Evolutionary conservation across 2,113 vertebrate species (phyloP).

Genomic region (Sinocyclocheilus anshuiensis): DNA sequence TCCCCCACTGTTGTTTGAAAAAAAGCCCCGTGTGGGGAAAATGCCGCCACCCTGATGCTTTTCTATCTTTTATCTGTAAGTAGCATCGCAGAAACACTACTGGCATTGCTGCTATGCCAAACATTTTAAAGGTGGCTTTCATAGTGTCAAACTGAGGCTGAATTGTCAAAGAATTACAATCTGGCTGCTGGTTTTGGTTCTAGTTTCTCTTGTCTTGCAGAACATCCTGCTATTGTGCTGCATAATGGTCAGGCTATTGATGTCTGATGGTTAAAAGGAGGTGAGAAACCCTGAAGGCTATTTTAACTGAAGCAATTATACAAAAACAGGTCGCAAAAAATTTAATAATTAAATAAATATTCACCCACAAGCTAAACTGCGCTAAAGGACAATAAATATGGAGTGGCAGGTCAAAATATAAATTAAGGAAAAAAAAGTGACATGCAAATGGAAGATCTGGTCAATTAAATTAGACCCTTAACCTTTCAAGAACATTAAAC

Average conservation of each 20-base stretch:
- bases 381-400: not conserved
- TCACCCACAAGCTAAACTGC: not conserved
- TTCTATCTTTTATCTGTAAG: slow-evolving; percentile 38
- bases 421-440: not conserved
- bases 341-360: not conserved
- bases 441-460: slow-evolving; percentile 2
- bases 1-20: slow-evolving; percentile 59
- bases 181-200: slow-evolving; percentile 16
- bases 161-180: not conserved
- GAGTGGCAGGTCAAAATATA: not conserved
- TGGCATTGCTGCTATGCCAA: slow-evolving; percentile 17
- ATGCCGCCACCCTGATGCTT: slow-evolving; percentile 4
- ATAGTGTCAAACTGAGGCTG: no score
- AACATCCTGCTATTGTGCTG: slow-evolving; percentile 67
- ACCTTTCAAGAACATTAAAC: slow-evolving; percentile 31
- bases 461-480: slow-evolving; percentile 13
- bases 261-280: slow-evolving; percentile 64
- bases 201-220: slow-evolving; percentile 64
- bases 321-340: slow-evolving; percentile 64
- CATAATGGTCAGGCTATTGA: slow-evolving; percentile 55
- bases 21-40: slow-evolving; percentile 55
- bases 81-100: slow-evolving; percentile 1
- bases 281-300: slow-evolving; percentile 64
- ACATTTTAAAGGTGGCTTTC: not conserved
- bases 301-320: slow-evolving; percentile 63